Conservation (phyloP, 2,888 invertebrate genomes). For the Alcis repandata region DNA sequence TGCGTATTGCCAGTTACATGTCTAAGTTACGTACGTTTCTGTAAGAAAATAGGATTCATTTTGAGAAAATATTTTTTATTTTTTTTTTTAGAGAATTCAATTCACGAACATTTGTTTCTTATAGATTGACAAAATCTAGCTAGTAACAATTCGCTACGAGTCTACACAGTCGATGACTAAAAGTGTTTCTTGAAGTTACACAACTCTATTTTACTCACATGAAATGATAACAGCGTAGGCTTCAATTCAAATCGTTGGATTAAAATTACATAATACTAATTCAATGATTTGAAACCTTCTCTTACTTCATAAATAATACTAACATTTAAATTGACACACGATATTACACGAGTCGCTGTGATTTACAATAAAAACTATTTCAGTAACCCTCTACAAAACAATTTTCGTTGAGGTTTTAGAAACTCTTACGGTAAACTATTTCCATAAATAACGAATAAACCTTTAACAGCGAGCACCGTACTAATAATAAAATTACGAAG, state of each 20-base stretch:
- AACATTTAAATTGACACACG: constrained; percentile 62
- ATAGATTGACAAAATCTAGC: constrained; percentile 71
- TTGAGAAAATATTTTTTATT: constrained; percentile 80
- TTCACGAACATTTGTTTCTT: constrained; percentile 75
- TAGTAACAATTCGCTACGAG: constrained; percentile 74
- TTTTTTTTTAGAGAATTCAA: constrained; percentile 71
- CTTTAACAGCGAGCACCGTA: constrained; percentile 83
- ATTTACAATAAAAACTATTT: constrained; percentile 59
- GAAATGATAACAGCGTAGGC: constrained; percentile 61
- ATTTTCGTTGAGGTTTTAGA: constrained; percentile 75
- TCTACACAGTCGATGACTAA: constrained; percentile 78
- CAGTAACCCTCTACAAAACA: constrained; percentile 62
- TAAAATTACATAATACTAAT: constrained; percentile 62
- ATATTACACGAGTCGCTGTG: constrained; percentile 55
- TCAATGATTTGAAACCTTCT: constrained; percentile 80
- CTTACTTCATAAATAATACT: constrained; percentile 63
- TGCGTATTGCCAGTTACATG: constrained; percentile 80
- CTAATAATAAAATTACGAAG: constrained; percentile 77
- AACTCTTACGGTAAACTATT: constrained; percentile 62
- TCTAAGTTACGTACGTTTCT: constrained; percentile 77
- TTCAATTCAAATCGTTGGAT: constrained; percentile 67
- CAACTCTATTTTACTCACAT: constrained; percentile 56
- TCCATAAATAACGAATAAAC: constrained; percentile 72
- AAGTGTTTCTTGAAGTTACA: constrained; percentile 62
- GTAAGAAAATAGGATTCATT: constrained; percentile 85